Base-by-base conservation (phyloP, 2,113 vertebrate species). In the Indicator indicator region DNA sequence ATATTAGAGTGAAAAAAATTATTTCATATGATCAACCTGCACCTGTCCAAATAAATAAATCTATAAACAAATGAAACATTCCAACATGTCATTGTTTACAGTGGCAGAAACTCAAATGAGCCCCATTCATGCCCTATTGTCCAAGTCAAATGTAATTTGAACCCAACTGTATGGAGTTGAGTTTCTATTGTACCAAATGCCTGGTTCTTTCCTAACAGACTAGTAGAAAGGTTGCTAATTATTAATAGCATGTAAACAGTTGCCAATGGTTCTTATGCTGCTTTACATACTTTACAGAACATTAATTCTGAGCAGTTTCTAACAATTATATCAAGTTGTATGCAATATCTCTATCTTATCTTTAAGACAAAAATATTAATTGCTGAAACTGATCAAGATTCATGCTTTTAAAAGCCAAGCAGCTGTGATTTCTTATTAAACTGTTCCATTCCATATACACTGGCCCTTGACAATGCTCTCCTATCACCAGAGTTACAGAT, bases 171-270 rank as follows among this genome's bases (percentile, higher is more conserved):
- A 93, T 40, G 91, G 86, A 89, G 88, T 23, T 88, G 93, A 92
- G 89, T 95, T 96, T 94, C 94, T 86, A 77, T 94, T 96, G 92
- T 95, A 85, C 68, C 65, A 59, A 95, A 77, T 52, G 86, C 18
- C 4, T 69, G 81, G 89, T 48, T 95, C 89, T 91, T 93, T 93
- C 83, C 93, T 95, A 94, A 97, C 83, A 94, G 93, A 90, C 93
- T 86, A 73, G 59, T 88, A 90, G 59, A 89, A 94, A 95, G 88
- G 95, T 77, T 97, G 97, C 96, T 97, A 98, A 97, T 97, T 96
- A 97, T 97, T 97, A 97, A 98, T 97, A 96, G 96, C 96, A 94
- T 91, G 97, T 94, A 97, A 98, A 97, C 93, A 97, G 97, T 97
- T 96, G 93, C 96, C 96, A 97, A 80, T 96, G 93, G 88, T 86